A percentile compares a stretch with the other conserved stretches of the same genome.
Conservation (phyloP, 2,113 vertebrate species). For the Boulengeromyrus knoepffleri region DNA sequence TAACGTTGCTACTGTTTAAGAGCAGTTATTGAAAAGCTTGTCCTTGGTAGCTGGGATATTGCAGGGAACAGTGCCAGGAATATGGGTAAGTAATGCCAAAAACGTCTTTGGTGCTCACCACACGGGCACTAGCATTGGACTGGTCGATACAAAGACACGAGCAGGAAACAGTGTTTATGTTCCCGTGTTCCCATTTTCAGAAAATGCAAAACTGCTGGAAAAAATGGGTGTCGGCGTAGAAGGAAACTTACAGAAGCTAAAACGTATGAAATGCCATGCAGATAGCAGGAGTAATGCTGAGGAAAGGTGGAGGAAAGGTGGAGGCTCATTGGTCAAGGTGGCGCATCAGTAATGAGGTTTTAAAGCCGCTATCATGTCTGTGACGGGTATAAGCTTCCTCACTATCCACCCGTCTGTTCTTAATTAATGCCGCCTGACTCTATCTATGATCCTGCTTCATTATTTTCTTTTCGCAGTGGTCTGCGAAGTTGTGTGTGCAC, state of each 20-base stretch:
- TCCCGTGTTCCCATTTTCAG: background rate
- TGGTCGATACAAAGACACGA: background rate
- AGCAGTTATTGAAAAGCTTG: background rate
- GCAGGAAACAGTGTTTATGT: background rate
- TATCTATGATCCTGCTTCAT: background rate
- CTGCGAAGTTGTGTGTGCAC: background rate
- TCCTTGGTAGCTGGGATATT: background rate
- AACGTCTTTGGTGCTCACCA: background rate
- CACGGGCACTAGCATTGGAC: background rate
- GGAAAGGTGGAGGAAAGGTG: slow-evolving; percentile 28
- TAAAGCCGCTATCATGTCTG: slow-evolving; percentile 39
- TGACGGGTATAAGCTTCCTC: slow-evolving; percentile 30
- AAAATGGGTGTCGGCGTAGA: background rate
- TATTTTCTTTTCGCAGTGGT: background rate
- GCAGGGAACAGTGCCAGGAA: background rate
- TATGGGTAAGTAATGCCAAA: background rate
- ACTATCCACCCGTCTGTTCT: slow-evolving; percentile 26
- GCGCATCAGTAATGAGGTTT: slow-evolving; percentile 42
- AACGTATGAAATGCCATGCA: background rate
- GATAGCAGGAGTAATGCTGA: background rate
- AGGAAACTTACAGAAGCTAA: background rate
- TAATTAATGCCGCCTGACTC: slow-evolving; percentile 40
- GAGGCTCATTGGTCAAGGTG: slow-evolving; percentile 34
- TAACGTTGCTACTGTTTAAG: background rate
- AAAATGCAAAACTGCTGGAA: background rate